Evolutionary conservation across 2,113 vertebrate species (phyloP), one percentile per base, ranked within the genome.

Genomic region (Meriones unguiculatus): DNA sequence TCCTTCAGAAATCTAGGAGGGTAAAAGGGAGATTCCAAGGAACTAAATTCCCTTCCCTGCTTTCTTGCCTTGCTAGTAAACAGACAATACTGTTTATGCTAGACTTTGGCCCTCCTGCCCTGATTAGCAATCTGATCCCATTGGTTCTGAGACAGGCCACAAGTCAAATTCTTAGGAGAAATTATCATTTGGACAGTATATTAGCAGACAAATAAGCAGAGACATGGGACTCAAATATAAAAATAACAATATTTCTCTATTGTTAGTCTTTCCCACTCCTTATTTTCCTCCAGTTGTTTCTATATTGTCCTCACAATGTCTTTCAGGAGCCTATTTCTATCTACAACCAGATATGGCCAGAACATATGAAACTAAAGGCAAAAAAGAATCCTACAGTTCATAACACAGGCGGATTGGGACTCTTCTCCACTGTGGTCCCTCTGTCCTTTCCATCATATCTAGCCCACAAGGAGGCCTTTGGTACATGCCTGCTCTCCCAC

Each of bases 1-100:
- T 95, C 28, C 72, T 98, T 95, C 92, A 94, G 24, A 28, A 97
- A 96, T 70, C 5, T 89, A 15, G 4, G 94, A 97, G 18, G 2
- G 46, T 13, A 28, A 96, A 96, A 85, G 72, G 69, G 97, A 97
- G 41, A 94, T 0, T 7, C 25, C 69, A 13, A 96, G 35, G 20
- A 96, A 57, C 81, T 57, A 8, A 88, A 88, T 13, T 62, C 22
- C 2, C 52, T 54, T 32, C 65, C 28, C 52, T 91, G 59, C 76
- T 0, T 41, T 0, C 1, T 88, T 82, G 81, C 50, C 90, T 46
- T 77, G 70, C 38, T 25, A 54, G 65, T 32, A 35, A 93, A 85
- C 0, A 81, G 82, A 52, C 41, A 95, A 92, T 72, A 90, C 75
- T 72, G 14, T 54, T 96, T 14, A 89, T 11, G 18, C 0, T 38